Conservation (phyloP, 2,797 vertebrate species). For the Philypnodon macrostomus region DNA sequence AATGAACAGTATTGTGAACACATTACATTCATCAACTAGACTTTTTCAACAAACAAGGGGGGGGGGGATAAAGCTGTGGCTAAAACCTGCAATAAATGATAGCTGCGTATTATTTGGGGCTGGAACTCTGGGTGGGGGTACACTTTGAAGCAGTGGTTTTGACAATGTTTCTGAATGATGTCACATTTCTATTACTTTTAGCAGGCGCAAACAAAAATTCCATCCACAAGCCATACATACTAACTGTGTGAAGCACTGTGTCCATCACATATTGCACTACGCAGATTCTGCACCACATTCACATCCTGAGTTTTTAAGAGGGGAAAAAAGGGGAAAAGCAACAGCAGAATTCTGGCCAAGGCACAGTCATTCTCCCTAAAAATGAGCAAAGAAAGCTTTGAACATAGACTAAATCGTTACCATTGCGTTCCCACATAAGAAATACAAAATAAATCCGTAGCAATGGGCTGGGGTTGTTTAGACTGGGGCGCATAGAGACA, state of each 20-base stretch:
- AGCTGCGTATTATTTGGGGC: no score
- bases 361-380: slow-evolving; percentile 54
- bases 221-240: slow-evolving; percentile 7
- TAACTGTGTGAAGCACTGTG: slow-evolving; percentile 47
- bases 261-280: slow-evolving; percentile 64
- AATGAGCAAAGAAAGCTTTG: not conserved
- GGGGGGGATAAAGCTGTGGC: slow-evolving; percentile 14
- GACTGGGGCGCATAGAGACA: slow-evolving; percentile 33
- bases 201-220: slow-evolving; percentile 26
- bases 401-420: slow-evolving; percentile 35
- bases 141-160: slow-evolving; percentile 14
- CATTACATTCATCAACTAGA: slow-evolving; percentile 64
- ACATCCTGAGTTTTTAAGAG: slow-evolving; percentile 51
- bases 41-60: slow-evolving; percentile 33
- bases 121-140: no score
- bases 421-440: slow-evolving; percentile 57
- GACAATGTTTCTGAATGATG: slow-evolving; percentile 16
- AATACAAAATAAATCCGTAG: slow-evolving; percentile 29
- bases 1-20: slow-evolving; percentile 78
- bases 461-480: slow-evolving; percentile 26
- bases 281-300: slow-evolving; percentile 42
- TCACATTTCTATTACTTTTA: slow-evolving; percentile 4
- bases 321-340: slow-evolving; percentile 45
- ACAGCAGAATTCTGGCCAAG: slow-evolving; percentile 70
- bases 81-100: slow-evolving; percentile 14